A percentile compares a stretch with the other conserved stretches of the same genome.
These are phyloP conservation scores for Myiopsitta monachus DNA, from an alignment of 2,113 vertebrate species.

Conservation along the genomic window DNA sequence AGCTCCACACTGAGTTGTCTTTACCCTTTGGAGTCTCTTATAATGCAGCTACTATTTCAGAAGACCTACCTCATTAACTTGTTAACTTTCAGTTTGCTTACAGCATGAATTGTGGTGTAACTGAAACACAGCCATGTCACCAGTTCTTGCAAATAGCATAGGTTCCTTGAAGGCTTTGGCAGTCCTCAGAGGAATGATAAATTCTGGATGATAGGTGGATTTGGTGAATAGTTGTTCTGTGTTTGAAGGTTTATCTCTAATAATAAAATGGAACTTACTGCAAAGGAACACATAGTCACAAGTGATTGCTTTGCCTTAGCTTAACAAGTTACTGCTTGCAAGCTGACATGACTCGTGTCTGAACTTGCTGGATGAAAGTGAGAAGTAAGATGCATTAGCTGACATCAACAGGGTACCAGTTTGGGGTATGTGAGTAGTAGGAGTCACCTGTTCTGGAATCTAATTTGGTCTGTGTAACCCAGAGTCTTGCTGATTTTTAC, in stretches of 20 bases:
- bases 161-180: not conserved
- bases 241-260: not conserved
- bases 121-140: fast-evolving
- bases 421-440: not conserved
- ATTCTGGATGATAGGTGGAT: not conserved
- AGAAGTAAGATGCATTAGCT: not conserved
- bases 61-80: not conserved
- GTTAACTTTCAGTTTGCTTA: not conserved
- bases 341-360: not conserved
- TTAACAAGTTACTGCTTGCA: not conserved
- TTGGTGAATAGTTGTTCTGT: not conserved
- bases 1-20: not conserved
- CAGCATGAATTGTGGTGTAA: not conserved
- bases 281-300: not conserved
- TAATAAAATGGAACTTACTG: not conserved
- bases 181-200: not conserved
- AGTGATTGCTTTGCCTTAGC: not conserved
- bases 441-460: not conserved
- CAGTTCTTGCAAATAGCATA: not conserved
- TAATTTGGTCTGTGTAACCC: not conserved
- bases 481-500: not conserved
- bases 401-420: not conserved
- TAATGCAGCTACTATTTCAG: not conserved
- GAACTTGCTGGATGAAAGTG: not conserved
- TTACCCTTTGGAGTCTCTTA: fast-evolving